Base-by-base conservation (phyloP, 2,797 vertebrate species). In the Malurus leucopterus region DNA sequence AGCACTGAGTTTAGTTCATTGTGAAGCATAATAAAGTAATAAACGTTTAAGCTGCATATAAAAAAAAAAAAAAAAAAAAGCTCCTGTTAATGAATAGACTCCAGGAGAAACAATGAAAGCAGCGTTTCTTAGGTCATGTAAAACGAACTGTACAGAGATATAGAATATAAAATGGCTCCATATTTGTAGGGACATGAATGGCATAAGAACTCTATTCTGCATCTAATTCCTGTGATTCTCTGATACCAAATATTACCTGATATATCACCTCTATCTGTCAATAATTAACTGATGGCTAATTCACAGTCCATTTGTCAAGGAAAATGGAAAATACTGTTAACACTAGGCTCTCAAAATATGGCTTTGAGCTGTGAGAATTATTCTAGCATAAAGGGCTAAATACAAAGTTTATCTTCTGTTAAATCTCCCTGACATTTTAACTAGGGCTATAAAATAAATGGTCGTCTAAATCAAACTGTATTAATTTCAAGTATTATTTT, bases 401-500 rank as follows among this genome's bases (percentile, higher is more conserved):
- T 40, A 71, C 65, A 72, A 85, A 88, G 75, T 92, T 95, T 93
- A 93, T 91, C 81, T 92, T 92, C 75, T 74, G 72, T 92, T 94
- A 88, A 94, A 95, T 92, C 81, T 90, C 19, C 22, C 62, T 13
- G 26, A 95, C 86, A 84, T 65, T 92, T 94, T 93, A 85, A 93
- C 78, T 82, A 83, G 51, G 34, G 21, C 84, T 69, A 40, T 94
- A 85, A 93, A 95, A 83, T 46, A 91, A 93, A 91, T 47, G 55
- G 59, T 86, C 92, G 91, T 71, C 69, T 94, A 93, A 88, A 95
- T 94, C 88, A 93, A 94, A 63, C 27, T 83, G 62, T 91, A 90
- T 86, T 95, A 90, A 94, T 95, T 94, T 95, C 69, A 86, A 86
- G 47, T 88, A 88, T 92, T 90, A 88, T 94, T 93, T 83, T 90